These are phyloP conservation scores for Drosophila bipectinata DNA, from an alignment of 1,140 invertebrate genomes.

Conservation along the genomic window DNA sequence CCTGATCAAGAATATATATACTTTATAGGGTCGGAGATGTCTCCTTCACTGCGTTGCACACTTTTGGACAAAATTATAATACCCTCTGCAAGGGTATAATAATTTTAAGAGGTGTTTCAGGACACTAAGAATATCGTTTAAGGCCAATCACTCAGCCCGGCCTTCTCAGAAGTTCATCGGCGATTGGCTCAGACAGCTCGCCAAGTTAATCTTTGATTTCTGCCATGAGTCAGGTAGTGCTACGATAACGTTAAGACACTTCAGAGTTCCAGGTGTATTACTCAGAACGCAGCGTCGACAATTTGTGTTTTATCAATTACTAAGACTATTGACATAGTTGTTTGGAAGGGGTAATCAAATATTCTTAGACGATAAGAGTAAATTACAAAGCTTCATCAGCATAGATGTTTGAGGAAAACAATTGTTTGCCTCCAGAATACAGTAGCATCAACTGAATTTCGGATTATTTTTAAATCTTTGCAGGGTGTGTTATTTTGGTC, in stretches of 20 bases:
- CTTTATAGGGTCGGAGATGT: too few relatives aligned
- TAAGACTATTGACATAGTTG: neutral
- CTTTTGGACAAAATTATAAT: too few relatives aligned
- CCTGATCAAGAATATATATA: too few relatives aligned
- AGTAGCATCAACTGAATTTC: too few relatives aligned
- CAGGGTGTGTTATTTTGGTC: too few relatives aligned
- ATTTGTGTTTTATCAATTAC: neutral
- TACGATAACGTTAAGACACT: conserved; percentile 1
- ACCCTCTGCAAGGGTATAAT: too few relatives aligned
- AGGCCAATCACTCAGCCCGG: neutral
- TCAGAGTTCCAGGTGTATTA: neutral
- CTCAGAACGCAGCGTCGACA: neutral
- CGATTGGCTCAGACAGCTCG: conserved; percentile 2
- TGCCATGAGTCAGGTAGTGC: conserved; percentile 2
- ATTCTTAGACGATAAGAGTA: neutral
- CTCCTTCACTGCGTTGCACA: too few relatives aligned
- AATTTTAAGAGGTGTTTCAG: neutral
- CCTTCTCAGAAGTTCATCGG: conserved; percentile 18
- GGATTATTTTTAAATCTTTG: too few relatives aligned
- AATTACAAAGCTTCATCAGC: neutral
- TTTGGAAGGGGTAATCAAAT: neutral
- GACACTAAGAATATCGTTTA: neutral
- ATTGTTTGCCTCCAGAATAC: too few relatives aligned
- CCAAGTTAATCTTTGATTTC: neutral
- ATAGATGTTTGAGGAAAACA: too few relatives aligned